Evolutionary conservation across 2,113 vertebrate species (phyloP).

Genomic region (Laticauda laticaudata): DNA sequence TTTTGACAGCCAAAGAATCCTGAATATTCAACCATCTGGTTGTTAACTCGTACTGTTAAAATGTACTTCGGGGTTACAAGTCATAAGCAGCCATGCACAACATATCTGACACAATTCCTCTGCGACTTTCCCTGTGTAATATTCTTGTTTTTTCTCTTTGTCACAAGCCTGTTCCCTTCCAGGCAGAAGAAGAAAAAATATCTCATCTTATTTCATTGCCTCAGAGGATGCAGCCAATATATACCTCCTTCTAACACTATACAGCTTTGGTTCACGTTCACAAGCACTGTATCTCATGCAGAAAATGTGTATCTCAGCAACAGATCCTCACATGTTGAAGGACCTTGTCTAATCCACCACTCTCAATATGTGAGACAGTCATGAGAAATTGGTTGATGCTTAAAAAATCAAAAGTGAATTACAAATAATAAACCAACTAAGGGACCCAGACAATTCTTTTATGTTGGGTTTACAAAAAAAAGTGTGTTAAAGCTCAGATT

Average conservation of each 20-base stretch:
- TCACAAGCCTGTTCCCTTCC: not conserved
- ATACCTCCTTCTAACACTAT: fast-evolving
- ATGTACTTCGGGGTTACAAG: not conserved
- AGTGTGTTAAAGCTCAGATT: not conserved
- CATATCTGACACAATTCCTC: not conserved
- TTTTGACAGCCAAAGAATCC: slow-evolving; percentile 41
- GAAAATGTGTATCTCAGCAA: not conserved
- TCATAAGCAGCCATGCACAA: not conserved
- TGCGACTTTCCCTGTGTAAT: not conserved
- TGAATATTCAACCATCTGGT: slow-evolving; percentile 60
- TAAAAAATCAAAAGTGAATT: not conserved
- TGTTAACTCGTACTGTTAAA: not conserved
- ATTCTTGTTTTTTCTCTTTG: not conserved
- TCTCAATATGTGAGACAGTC: not conserved
- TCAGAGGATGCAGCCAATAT: not conserved
- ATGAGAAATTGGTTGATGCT: not conserved
- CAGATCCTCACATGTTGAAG: not conserved
- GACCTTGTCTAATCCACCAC: not conserved
- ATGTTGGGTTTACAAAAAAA: not conserved
- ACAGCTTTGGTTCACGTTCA: not conserved
- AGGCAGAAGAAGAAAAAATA: not conserved
- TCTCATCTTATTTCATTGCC: not conserved
- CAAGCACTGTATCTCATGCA: not conserved
- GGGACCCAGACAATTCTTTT: not conserved
- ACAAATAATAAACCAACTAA: not conserved